Percentiles rank a stretch among this genome's conserved stretches.
Evolutionary conservation across 2,113 vertebrate genomes (phyloP).

Genomic region (Oenanthe oenanthe): DNA sequence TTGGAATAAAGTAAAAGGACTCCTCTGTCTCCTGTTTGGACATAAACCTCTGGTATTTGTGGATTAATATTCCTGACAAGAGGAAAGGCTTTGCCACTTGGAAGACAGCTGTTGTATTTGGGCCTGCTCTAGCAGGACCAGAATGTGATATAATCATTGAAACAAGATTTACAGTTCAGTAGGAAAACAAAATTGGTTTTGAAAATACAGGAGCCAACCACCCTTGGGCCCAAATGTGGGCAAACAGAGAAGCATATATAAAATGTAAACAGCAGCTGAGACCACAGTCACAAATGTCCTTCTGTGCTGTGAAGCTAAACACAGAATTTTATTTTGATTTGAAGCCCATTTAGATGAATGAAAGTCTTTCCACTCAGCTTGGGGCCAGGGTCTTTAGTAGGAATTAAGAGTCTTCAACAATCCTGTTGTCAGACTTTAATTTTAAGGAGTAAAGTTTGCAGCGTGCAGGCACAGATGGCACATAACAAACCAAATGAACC

Average conservation of each 20-base stretch:
- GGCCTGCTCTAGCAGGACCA: neutral
- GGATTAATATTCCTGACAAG: neutral
- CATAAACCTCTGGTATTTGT: too few species aligned
- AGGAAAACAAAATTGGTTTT: neutral
- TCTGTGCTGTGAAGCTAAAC: neutral
- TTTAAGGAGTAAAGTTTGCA: neutral
- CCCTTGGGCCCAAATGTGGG: neutral
- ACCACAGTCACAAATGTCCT: neutral
- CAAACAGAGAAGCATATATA: neutral
- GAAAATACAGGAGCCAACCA: neutral
- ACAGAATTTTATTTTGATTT: neutral
- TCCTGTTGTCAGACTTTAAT: neutral
- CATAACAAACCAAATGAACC: neutral
- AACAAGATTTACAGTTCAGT: neutral
- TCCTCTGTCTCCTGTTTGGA: too few species aligned
- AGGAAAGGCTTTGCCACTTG: neutral
- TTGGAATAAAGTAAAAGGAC: too few species aligned
- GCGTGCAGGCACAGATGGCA: neutral
- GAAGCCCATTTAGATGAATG: neutral
- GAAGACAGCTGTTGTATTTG: neutral
- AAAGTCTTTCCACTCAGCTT: neutral
- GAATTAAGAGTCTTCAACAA: neutral
- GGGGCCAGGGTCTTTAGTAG: neutral
- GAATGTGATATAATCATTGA: fast-evolving
- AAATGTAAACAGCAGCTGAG: neutral